A percentile compares a stretch with the other conserved stretches of the same genome.
Evolutionary conservation across 2,797 vertebrate species (phyloP).

Genomic region (Micromesistius poutassou): DNA sequence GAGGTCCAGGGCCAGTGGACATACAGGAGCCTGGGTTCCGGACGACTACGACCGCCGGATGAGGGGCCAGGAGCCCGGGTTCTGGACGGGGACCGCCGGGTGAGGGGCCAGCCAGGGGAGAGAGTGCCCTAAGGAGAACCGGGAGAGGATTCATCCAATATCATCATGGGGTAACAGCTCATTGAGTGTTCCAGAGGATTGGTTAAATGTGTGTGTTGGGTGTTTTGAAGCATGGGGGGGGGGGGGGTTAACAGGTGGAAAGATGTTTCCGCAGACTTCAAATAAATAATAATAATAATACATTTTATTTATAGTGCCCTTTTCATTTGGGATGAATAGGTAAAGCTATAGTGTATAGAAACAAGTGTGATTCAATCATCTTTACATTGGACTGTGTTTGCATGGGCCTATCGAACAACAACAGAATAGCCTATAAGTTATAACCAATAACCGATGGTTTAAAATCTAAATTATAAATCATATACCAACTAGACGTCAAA

Average conservation of each 20-base stretch:
- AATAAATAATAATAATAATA: too few relatives aligned
- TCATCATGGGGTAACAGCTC: not conserved
- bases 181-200: not conserved
- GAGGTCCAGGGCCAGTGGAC: conserved; percentile 70
- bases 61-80: too few relatives aligned
- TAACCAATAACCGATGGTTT: not conserved
- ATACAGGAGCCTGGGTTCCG: conserved; percentile 30
- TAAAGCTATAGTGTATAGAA: not conserved
- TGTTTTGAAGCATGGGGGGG: not conserved
- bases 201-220: not conserved
- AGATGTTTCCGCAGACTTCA: not conserved
- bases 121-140: not conserved
- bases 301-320: too few relatives aligned
- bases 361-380: not conserved
- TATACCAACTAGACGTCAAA: not conserved
- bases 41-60: not conserved
- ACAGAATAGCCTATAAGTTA: not conserved
- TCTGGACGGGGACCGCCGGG: too few relatives aligned
- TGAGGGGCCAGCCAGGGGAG: not conserved
- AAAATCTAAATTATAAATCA: not conserved
- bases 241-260: not conserved
- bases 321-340: too few relatives aligned
- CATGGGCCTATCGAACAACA: not conserved
- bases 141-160: not conserved
- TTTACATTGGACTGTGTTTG: not conserved